Conservation (phyloP, 2,888 invertebrate species). For the Cheilosia pagana region DNA sequence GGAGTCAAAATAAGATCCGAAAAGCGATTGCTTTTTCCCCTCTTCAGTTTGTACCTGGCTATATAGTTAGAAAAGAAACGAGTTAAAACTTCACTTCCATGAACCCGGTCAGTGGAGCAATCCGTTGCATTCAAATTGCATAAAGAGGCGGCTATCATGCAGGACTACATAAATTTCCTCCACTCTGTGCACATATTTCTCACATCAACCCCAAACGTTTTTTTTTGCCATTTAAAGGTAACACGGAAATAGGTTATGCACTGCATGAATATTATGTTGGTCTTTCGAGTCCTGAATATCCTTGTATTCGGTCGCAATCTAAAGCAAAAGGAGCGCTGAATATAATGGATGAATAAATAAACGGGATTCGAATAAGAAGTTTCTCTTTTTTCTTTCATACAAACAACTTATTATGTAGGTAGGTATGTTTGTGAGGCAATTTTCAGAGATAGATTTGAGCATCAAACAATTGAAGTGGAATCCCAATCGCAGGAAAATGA, state of each 20-base stretch:
- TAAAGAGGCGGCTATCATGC: conserved; percentile 33
- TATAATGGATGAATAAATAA: conserved; percentile 20
- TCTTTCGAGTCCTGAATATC: conserved; percentile 18
- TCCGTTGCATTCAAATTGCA: conserved; percentile 62
- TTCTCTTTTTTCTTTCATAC: no score
- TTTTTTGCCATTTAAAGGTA: conserved; percentile 17
- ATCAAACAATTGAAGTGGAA: no score
- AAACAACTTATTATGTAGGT: no score
- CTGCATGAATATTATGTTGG: conserved; percentile 17
- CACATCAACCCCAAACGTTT: not conserved
- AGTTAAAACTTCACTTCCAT: conserved; percentile 26
- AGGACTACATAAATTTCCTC: not conserved
- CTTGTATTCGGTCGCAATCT: conserved; percentile 43
- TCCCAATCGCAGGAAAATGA: no score
- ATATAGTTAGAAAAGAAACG: not conserved
- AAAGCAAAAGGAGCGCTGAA: not conserved
- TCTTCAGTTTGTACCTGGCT: not conserved
- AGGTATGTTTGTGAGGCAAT: no score
- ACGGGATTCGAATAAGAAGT: no score
- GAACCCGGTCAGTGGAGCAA: conserved; percentile 67
- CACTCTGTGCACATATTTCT: not conserved
- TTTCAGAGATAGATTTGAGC: no score
- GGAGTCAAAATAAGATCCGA: not conserved
- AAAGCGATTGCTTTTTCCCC: conserved; percentile 27
- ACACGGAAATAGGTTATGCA: conserved; percentile 44